Evolutionary conservation across 2,797 vertebrate species (phyloP).

Genomic region (Melanotaenia parkinsoni): DNA sequence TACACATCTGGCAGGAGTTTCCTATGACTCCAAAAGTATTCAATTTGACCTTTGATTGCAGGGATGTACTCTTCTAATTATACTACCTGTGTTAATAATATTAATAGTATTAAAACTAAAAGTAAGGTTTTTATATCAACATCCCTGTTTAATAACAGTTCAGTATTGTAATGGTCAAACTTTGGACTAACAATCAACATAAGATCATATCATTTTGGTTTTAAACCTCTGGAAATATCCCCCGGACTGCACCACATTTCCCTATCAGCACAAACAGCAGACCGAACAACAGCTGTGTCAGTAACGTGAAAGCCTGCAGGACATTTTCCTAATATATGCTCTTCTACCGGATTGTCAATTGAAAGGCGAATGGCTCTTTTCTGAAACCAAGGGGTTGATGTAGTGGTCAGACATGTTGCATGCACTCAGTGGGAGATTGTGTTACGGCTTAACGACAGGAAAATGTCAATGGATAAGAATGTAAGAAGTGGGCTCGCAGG

Average conservation of each 20-base stretch:
- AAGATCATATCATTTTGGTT: slow-evolving; percentile 21
- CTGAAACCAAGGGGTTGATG: slow-evolving; percentile 59
- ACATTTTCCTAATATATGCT: slow-evolving; percentile 75
- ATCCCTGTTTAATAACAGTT: not conserved
- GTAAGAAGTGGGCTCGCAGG: slow-evolving; percentile 80
- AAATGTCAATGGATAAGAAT: slow-evolving; percentile 88
- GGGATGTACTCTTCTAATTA: not conserved
- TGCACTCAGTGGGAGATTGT: slow-evolving; percentile 81
- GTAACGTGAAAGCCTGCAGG: slow-evolving; percentile 60
- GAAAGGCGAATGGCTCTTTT: slow-evolving; percentile 35
- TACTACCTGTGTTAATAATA: not conserved
- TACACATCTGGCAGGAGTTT: not conserved
- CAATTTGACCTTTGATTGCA: not conserved
- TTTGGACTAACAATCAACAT: slow-evolving; percentile 15
- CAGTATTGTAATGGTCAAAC: slow-evolving; percentile 5
- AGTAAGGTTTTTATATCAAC: not conserved
- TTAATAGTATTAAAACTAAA: not conserved
- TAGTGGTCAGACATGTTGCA: slow-evolving; percentile 77
- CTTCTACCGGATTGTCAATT: slow-evolving; percentile 49
- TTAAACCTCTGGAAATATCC: slow-evolving; percentile 18
- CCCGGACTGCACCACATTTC: slow-evolving; percentile 20
- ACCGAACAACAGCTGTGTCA: slow-evolving; percentile 46
- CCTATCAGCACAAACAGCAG: slow-evolving; percentile 37
- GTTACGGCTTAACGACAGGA: slow-evolving; percentile 86
- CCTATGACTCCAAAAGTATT: not conserved